A percentile compares a stretch with the other conserved stretches of the same genome.
Conservation (phyloP, 2,888 invertebrate genomes). For the Scrobipalpa atriplicella region DNA sequence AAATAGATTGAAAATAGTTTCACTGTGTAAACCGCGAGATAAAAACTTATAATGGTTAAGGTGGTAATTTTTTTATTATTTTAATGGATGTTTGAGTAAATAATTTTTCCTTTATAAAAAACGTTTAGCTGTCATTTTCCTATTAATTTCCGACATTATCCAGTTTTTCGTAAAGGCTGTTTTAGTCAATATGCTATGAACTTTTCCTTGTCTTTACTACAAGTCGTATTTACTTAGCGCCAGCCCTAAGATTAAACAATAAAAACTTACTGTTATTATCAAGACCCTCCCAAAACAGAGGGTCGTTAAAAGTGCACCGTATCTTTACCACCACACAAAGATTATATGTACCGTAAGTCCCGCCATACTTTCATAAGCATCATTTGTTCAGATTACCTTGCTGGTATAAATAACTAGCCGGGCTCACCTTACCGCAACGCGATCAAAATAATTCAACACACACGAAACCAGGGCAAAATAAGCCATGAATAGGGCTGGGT, state of each 20-base stretch:
- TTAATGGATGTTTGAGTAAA: no score
- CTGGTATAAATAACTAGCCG: slow-evolving; percentile 11
- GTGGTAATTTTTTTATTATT: no score
- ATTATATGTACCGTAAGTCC: slow-evolving; percentile 23
- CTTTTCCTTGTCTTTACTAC: no score
- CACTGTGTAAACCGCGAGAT: neutral
- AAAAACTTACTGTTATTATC: neutral
- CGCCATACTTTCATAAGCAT: slow-evolving; percentile 22
- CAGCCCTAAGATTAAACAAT: neutral
- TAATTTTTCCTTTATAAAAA: no score
- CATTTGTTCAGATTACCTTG: slow-evolving; percentile 20
- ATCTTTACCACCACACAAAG: neutral
- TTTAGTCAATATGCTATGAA: no score
- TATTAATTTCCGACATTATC: no score
- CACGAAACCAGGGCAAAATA: slow-evolving; percentile 51
- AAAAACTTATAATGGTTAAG: neutral
- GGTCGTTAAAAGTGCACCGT: neutral
- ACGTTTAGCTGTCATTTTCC: no score
- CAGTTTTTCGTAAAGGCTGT: no score
- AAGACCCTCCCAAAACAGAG: neutral
- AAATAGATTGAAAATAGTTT: neutral
- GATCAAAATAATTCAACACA: slow-evolving; percentile 41
- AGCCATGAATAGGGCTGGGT: slow-evolving; percentile 34
- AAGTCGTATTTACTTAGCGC: neutral
- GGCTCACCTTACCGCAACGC: slow-evolving; percentile 16